Evolutionary conservation across 1,140 invertebrate genomes (phyloP).

Genomic region (Zaprionus nigranus): DNA sequence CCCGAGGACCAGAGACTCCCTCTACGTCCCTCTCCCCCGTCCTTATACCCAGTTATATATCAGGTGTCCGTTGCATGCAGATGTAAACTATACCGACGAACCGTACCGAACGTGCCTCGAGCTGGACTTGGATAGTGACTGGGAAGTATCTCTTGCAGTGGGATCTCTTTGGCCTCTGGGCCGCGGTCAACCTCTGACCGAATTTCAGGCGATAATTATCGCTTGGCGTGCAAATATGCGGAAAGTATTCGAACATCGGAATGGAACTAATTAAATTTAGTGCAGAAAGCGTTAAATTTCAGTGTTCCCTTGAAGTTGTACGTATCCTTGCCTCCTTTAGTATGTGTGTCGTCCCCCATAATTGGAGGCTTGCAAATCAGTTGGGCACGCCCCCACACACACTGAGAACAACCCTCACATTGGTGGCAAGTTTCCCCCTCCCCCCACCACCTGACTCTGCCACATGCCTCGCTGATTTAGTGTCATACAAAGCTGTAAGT

Average conservation of each 20-base stretch:
- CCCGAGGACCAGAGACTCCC: not conserved
- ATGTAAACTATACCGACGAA: conserved; percentile 37
- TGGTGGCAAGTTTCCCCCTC: not conserved
- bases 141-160: not conserved
- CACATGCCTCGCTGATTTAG: conserved; percentile 71
- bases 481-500: conserved; percentile 82
- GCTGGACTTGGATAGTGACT: not conserved
- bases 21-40: not conserved
- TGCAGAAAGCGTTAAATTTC: conserved; percentile 69
- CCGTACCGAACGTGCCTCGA: conserved; percentile 9
- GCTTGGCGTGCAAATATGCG: conserved; percentile 78
- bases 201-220: conserved; percentile 80
- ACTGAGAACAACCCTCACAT: not conserved
- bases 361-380: conserved; percentile 41
- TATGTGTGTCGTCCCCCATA: conserved; percentile 9
- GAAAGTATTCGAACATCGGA: conserved; percentile 64
- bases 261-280: conserved; percentile 80
- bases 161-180: not conserved
- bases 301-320: conserved; percentile 17
- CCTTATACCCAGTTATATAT: conserved; percentile 45
- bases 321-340: not conserved
- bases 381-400: conserved; percentile 16
- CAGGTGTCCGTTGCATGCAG: conserved; percentile 74
- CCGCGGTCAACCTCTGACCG: conserved; percentile 73
- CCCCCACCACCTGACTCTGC: not conserved